Conservation (phyloP, 2,888 invertebrate species). For the Dicranocentrus wangi region DNA sequence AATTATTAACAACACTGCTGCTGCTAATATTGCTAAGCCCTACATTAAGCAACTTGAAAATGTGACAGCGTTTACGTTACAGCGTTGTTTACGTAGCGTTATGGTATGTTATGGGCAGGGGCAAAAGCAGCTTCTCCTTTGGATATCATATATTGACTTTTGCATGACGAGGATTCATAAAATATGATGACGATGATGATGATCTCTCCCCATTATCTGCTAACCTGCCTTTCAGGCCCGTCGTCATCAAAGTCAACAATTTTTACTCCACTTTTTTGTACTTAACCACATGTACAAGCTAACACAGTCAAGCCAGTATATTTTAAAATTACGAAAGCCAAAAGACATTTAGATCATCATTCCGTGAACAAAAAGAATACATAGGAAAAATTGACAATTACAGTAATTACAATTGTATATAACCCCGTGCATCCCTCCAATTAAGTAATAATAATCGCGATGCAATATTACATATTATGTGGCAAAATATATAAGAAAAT, state of each 20-base stretch:
- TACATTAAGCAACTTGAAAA: background rate
- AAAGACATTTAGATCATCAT: background rate
- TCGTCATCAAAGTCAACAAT: background rate
- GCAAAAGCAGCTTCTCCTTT: too few relatives aligned
- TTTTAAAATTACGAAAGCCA: constrained; percentile 7
- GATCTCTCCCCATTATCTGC: background rate
- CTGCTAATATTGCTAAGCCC: background rate
- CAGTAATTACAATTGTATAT: constrained; percentile 30
- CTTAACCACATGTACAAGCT: constrained; percentile 6
- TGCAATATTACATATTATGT: constrained; percentile 4
- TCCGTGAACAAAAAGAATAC: constrained; percentile 29
- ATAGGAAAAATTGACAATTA: constrained; percentile 51
- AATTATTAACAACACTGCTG: constrained; percentile 40
- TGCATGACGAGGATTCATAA: too few relatives aligned
- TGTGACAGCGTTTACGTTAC: too few relatives aligned
- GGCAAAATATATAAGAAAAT: background rate
- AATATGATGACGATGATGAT: too few relatives aligned
- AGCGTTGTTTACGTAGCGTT: too few relatives aligned
- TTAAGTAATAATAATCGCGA: constrained; percentile 45
- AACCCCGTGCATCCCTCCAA: constrained; percentile 29
- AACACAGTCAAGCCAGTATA: too few relatives aligned
- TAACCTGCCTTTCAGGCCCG: background rate
- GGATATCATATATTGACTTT: too few relatives aligned
- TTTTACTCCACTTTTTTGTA: background rate
- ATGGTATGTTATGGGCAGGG: too few relatives aligned